Evolutionary conservation across 2,797 vertebrate species (phyloP).

Genomic region (Darevskia mixta): DNA sequence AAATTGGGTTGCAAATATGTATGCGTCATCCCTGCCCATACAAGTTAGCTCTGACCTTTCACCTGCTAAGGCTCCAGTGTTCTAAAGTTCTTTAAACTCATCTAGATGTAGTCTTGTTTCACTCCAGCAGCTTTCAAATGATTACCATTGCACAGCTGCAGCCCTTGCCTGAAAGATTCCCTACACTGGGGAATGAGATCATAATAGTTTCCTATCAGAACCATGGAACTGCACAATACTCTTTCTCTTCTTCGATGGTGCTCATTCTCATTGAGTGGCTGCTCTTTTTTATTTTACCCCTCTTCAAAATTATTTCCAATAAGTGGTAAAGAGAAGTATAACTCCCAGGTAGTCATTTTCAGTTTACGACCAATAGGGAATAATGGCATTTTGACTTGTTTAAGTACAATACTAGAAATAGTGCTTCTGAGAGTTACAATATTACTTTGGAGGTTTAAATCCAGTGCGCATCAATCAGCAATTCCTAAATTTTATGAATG

Average conservation of each 20-base stretch:
- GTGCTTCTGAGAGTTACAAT: not conserved
- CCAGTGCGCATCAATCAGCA: not conserved
- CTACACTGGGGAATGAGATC: not conserved
- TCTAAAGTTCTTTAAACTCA: constrained; percentile 23
- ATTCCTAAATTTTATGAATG: not conserved
- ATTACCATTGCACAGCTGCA: not conserved
- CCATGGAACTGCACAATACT: not conserved
- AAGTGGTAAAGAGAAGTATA: not conserved
- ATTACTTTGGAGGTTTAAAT: not conserved
- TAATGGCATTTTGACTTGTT: not conserved
- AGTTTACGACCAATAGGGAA: not conserved
- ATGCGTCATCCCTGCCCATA: constrained; percentile 19
- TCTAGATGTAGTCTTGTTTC: constrained; percentile 4
- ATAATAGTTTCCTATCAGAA: not conserved
- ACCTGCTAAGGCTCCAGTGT: constrained; percentile 49
- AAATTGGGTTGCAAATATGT: not conserved
- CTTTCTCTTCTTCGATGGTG: rapidly evolving
- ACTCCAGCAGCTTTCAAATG: not conserved
- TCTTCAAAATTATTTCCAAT: not conserved
- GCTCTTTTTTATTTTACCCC: not conserved
- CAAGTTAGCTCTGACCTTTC: constrained; percentile 54
- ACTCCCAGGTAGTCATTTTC: not conserved
- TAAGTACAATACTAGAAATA: no score
- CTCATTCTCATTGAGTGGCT: not conserved
- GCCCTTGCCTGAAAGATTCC: not conserved